These are phyloP conservation scores for Danionella cerebrum DNA, from an alignment of 2,113 vertebrate genomes.

Conservation along the genomic window DNA sequence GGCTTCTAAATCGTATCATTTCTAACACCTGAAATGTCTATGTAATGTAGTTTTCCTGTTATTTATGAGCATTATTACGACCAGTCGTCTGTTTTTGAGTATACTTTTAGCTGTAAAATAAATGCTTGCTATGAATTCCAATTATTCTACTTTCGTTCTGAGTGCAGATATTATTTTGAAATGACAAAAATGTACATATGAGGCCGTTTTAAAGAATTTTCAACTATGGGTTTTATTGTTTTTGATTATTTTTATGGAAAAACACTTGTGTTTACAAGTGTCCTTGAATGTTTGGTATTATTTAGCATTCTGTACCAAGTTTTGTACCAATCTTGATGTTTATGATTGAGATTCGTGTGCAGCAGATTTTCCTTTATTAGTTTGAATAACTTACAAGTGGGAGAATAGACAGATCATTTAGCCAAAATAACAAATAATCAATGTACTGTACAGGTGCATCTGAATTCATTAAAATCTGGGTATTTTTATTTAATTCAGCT, in stretches of 20 bases:
- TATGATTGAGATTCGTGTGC: conserved; percentile 24
- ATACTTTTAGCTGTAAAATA: conserved; percentile 24
- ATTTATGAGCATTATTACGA: conserved; percentile 17
- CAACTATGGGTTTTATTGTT: conserved; percentile 1
- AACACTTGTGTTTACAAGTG: conserved; percentile 28
- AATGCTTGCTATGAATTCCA: conserved; percentile 36
- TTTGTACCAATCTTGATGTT: not conserved
- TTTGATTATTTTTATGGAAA: conserved; percentile 29
- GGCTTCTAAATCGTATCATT: too few species aligned
- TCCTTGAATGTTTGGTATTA: conserved; percentile 27
- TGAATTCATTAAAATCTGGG: too few species aligned
- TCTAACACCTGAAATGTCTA: conserved; percentile 22
- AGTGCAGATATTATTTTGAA: conserved; percentile 27
- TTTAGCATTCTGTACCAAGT: conserved; percentile 1
- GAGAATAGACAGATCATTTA: too few species aligned
- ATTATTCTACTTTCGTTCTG: conserved; percentile 28
- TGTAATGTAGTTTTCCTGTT: conserved; percentile 19
- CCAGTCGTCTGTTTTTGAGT: conserved; percentile 26
- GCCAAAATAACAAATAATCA: too few species aligned
- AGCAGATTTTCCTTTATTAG: conserved; percentile 1
- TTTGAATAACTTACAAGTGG: too few species aligned
- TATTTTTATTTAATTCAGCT: too few species aligned
- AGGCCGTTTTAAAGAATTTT: conserved; percentile 17
- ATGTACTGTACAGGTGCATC: too few species aligned
- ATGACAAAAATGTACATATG: conserved; percentile 26